Base-by-base conservation (phyloP, 2,113 vertebrate genomes). In the Aegithalos caudatus region DNA sequence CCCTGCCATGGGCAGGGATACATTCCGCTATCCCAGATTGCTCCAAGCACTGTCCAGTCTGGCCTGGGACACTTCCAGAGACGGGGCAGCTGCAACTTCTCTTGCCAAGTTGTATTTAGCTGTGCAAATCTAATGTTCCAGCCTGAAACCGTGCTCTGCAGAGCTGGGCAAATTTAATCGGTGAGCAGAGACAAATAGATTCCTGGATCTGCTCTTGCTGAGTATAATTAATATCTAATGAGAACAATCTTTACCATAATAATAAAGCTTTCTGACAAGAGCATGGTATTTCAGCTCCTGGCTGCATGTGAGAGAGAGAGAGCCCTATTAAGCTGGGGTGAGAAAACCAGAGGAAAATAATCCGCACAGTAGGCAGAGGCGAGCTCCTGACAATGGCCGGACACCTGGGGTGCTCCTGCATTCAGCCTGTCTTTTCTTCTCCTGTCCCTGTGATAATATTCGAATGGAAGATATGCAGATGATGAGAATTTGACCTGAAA, bases 221-320 rank as follows among this genome's bases (percentile, higher is more conserved):
- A 29, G 87, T 84, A 54, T 90, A 96, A 97, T 97, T 97, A 95
- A 97, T 95, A 95, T 67, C 95, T 95, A 94, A 96, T 91, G 87
- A 95, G 89, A 82, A 92, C 87, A 92, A 95, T 95, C 85, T 96
- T 95, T 92, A 92, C 87, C 90, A 94, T 95, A 93, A 95, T 94
- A 96, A 95, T 95, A 93, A 97, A 95, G 81, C 92, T 92, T 95
- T 95, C 91, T 92, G 92, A 95, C 91, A 94, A 86, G 81, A 92
- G 62, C 58, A 29, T 72, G 86, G 86, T 88, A 80, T 94, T 90
- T 92, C 81, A 90, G 90, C 91, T 92, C 37, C 92, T 88, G 85
- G 60, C 94, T 92, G 80, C 4, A 10, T 71, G 64, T 76, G 88
- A 57, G 83, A 80, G 53, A 42, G 40, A 72, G 53, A 58, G 85